These are phyloP conservation scores for Hippoglossus stenolepis DNA, from an alignment of 2,113 vertebrate genomes.

Conservation along the genomic window DNA sequence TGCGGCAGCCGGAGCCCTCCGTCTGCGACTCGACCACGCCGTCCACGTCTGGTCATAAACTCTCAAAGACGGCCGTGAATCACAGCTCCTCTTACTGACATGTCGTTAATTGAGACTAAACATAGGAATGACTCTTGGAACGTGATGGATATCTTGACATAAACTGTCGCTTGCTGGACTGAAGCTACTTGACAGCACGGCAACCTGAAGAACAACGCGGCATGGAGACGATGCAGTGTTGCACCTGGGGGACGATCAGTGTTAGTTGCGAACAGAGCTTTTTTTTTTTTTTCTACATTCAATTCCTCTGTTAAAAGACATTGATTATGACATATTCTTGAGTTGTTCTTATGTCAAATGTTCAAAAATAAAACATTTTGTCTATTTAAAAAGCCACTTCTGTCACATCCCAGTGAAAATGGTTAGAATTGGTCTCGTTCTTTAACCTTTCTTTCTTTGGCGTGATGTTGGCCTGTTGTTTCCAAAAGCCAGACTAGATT, in stretches of 20 bases:
- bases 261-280: constrained; percentile 55
- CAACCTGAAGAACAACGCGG: not conserved
- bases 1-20: constrained; percentile 72
- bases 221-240: not conserved
- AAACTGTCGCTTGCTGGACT: not conserved
- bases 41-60: constrained; percentile 54
- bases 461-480: constrained; percentile 20
- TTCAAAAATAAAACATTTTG: not conserved
- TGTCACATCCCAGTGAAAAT: constrained; percentile 1
- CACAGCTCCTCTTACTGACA: constrained; percentile 61
- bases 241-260: constrained; percentile 48
- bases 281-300: constrained; percentile 38
- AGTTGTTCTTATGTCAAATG: constrained; percentile 26
- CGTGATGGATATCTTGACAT: constrained; percentile 4
- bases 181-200: constrained; percentile 15
- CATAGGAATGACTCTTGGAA: constrained; percentile 5
- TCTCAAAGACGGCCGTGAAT: constrained; percentile 58
- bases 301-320: constrained; percentile 25
- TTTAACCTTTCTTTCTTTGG: not conserved
- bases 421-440: not conserved
- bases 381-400: constrained; percentile 46
- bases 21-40: constrained; percentile 61
- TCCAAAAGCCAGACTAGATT: constrained; percentile 5
- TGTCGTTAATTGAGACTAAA: constrained; percentile 9
- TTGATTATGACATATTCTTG: not conserved